Evolutionary conservation across 2,888 invertebrate species (phyloP).

Genomic region (Sinopyrophorus schimmeli): DNA sequence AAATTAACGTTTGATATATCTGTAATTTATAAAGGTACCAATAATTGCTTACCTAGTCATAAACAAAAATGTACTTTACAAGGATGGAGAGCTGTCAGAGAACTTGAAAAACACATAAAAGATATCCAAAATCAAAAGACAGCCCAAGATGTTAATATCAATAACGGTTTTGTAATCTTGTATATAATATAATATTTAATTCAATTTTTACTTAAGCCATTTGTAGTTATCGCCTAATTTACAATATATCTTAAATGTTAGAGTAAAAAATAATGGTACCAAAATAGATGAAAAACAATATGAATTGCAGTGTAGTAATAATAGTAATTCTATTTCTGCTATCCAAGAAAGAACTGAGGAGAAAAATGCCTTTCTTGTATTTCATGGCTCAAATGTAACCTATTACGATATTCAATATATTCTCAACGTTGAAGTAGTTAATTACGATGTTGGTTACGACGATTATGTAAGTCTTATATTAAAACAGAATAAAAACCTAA

Average conservation of each 20-base stretch:
- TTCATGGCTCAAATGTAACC: slow-evolving; percentile 27
- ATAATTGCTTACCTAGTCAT: slow-evolving; percentile 5
- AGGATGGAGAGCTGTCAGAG: slow-evolving; percentile 27
- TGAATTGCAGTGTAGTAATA: slow-evolving; percentile 16
- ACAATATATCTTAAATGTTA: slow-evolving; percentile 20
- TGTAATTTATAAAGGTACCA: slow-evolving; percentile 17
- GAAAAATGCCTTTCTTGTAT: not conserved
- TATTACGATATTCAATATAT: slow-evolving; percentile 31
- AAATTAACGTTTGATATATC: slow-evolving; percentile 26
- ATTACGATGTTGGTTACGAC: slow-evolving; percentile 15
- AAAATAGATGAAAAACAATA: slow-evolving; percentile 11
- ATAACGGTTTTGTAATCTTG: slow-evolving; percentile 25
- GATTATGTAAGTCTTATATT: slow-evolving; percentile 25
- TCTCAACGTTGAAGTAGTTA: slow-evolving; percentile 21
- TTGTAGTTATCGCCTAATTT: slow-evolving; percentile 13
- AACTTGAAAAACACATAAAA: slow-evolving; percentile 21
- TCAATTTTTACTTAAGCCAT: not conserved
- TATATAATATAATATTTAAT: too few species aligned
- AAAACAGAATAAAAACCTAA: too few species aligned
- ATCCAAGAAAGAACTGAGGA: not conserved
- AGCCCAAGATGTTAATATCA: slow-evolving; percentile 23
- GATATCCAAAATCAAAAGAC: slow-evolving; percentile 4
- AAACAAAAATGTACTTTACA: slow-evolving; percentile 26
- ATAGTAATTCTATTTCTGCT: not conserved
- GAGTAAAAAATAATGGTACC: slow-evolving; percentile 2